Base-by-base conservation (phyloP, 2,797 vertebrate species). In the Oryzias dopingdopingensis region DNA sequence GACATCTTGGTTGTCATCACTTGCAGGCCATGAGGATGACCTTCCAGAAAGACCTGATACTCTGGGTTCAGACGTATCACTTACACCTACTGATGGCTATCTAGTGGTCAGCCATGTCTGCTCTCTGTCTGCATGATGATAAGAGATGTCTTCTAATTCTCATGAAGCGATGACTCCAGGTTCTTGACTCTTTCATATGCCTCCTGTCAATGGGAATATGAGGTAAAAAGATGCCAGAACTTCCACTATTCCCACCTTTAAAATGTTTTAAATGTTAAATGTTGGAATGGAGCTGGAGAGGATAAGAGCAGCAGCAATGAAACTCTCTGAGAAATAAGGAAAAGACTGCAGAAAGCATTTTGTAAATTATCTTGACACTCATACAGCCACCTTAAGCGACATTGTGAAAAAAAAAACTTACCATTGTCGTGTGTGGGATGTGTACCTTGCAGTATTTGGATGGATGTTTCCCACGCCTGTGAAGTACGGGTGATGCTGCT, bases 61-160 rank as follows among this genome's bases (percentile, higher is more conserved):
- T 57, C 51, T 52, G 47, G 8, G 20, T 61, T 59, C 62, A 56
- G 72, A 56, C 29, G 73, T 85, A 87, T 88, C 82, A 47, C 75
- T 85, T 82, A 81, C 84, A 77, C 64, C 42, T 45, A 49, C 69
- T 50, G 82, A 88, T 88, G 67, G 67, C 65, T 83, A 85, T 87
- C 84, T 70, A 26, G 40, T 65, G 59, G 62, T 67, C 72, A 20
- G 63, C 59, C 65, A 65, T 62, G 81, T 80, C 81, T 85, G 79
- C 68, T 59, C 64, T 74, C 67, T 47, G 32, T 81, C 76, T 74
- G 50, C 18, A 22, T 32, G 77, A 77, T 76, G 74, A 77, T 72
- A 77, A 80, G 76, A 80, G 70, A 75, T 41, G 42, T 75, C 70
- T 82, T 72, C 74, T 72, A 14, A 65, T 70, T 80, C 64, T 85